phyloP scores from a whole-genome alignment of 2,797 vertebrate genomes.

The Dipus sagitta region DNA sequence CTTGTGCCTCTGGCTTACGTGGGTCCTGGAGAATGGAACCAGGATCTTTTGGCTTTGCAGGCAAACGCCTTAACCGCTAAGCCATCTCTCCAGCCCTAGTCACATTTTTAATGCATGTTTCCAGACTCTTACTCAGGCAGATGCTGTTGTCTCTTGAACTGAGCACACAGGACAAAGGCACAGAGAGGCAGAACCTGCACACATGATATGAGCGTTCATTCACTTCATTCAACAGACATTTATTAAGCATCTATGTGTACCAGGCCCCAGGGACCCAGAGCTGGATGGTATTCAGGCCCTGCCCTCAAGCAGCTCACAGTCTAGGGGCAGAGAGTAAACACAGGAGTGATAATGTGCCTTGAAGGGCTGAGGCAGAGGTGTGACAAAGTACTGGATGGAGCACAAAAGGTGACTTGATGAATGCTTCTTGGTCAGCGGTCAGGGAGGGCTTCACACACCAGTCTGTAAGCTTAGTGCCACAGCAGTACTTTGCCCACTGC shows the following conservation, averaged over 20 bases:
- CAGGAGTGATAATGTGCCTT: constrained; percentile 30
- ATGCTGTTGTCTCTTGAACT: not conserved
- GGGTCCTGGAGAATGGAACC: no score
- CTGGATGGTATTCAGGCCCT: constrained; percentile 26
- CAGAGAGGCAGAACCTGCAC: not conserved
- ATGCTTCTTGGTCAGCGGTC: constrained; percentile 7
- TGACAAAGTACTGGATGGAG: constrained; percentile 65
- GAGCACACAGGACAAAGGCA: not conserved
- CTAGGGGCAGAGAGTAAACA: constrained; percentile 65
- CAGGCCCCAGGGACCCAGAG: constrained; percentile 61
- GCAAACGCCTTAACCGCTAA: no score
- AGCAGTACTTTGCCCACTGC: not conserved
- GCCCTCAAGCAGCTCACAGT: constrained; percentile 70
- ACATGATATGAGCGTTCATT: not conserved
- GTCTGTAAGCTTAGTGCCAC: not conserved
- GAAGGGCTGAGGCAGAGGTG: constrained; percentile 31
- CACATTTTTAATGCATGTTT: not conserved
- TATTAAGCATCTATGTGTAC: constrained; percentile 75
- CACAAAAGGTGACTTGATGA: not conserved
- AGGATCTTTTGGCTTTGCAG: no score
- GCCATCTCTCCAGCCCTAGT: no score
- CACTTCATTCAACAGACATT: constrained; percentile 73
- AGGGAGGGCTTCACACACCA: not conserved
- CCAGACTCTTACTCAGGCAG: not conserved
- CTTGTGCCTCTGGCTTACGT: no score